A percentile compares a stretch with the other conserved stretches of the same genome.
Evolutionary conservation across 2,888 invertebrate genomes (phyloP).

Genomic region (Idaea biselata): DNA sequence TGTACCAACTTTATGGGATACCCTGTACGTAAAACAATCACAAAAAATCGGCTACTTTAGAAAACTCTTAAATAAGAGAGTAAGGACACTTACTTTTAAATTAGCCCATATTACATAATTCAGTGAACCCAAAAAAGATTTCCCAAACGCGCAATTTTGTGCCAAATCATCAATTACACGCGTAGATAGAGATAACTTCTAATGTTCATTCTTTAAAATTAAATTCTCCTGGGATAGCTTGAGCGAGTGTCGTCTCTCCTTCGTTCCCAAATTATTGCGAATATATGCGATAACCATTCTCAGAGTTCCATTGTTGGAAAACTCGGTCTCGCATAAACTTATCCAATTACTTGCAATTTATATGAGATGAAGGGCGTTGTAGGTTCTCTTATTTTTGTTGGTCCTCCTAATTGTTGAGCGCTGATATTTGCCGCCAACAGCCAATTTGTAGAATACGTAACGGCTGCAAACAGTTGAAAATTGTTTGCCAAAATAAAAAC

Average conservation of each 20-base stretch:
- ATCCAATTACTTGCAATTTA: conserved; percentile 57
- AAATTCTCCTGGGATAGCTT: conserved; percentile 39
- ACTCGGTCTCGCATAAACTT: conserved; percentile 49
- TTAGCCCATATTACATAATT: neutral
- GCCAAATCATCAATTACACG: neutral
- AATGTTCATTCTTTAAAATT: conserved; percentile 40
- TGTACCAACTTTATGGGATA: too few species aligned
- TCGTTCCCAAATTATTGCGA: conserved; percentile 52
- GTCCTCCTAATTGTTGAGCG: conserved; percentile 19
- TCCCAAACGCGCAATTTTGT: neutral
- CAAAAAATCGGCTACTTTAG: neutral
- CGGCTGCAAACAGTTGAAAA: neutral
- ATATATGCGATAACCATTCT: conserved; percentile 56
- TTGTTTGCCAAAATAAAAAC: neutral
- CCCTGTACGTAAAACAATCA: neutral
- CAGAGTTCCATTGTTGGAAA: conserved; percentile 39
- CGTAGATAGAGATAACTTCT: conserved; percentile 12
- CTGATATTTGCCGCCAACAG: conserved; percentile 15
- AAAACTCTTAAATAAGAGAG: neutral
- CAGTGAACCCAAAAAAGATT: conserved; percentile 1
- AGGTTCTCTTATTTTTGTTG: conserved; percentile 23
- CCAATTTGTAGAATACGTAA: conserved; percentile 17
- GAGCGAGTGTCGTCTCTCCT: conserved; percentile 35
- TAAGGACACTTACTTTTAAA: neutral
- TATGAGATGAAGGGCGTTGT: conserved; percentile 28